Conservation (phyloP, 2,797 vertebrate genomes). For the Echiichthys vipera region DNA sequence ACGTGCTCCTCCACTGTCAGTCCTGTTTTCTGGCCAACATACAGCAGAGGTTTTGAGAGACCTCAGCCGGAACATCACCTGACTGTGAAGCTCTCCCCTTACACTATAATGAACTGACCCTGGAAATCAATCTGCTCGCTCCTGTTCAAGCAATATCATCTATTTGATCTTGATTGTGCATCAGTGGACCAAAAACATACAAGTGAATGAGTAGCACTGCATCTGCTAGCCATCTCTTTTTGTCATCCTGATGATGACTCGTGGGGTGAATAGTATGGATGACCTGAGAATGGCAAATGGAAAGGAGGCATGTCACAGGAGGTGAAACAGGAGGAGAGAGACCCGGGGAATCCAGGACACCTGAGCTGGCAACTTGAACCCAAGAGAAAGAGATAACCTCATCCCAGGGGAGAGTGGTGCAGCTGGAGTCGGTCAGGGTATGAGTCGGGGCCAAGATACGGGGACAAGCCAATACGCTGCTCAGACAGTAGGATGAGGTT, state of each 20-base stretch:
- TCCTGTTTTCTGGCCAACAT: constrained; percentile 46
- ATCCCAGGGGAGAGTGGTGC: constrained; percentile 79
- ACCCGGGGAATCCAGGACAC: constrained; percentile 77
- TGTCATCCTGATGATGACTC: constrained; percentile 72
- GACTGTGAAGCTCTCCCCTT: constrained; percentile 72
- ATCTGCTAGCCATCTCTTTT: constrained; percentile 70
- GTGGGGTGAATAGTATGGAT: constrained; percentile 68
- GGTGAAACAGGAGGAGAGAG: constrained; percentile 74
- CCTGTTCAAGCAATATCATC: constrained; percentile 70
- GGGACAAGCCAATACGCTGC: constrained; percentile 47
- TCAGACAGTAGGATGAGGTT: constrained; percentile 72
- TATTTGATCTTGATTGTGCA: constrained; percentile 78
- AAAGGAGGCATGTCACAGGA: constrained; percentile 73
- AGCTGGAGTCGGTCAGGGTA: constrained; percentile 39
- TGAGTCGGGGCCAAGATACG: constrained; percentile 47
- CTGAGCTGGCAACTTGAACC: constrained; percentile 76
- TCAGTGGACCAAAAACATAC: constrained; percentile 68
- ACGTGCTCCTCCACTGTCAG: constrained; percentile 36
- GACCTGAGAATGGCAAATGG: constrained; percentile 69
- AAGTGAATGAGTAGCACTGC: constrained; percentile 64
- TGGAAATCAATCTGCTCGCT: constrained; percentile 75
- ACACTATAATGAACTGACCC: constrained; percentile 71
- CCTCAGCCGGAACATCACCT: constrained; percentile 70
- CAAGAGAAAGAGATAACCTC: constrained; percentile 79
- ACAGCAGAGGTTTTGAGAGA: constrained; percentile 61